These are phyloP conservation scores for Petaurus breviceps DNA, from an alignment of 2,113 vertebrate genomes.

Conservation along the genomic window DNA sequence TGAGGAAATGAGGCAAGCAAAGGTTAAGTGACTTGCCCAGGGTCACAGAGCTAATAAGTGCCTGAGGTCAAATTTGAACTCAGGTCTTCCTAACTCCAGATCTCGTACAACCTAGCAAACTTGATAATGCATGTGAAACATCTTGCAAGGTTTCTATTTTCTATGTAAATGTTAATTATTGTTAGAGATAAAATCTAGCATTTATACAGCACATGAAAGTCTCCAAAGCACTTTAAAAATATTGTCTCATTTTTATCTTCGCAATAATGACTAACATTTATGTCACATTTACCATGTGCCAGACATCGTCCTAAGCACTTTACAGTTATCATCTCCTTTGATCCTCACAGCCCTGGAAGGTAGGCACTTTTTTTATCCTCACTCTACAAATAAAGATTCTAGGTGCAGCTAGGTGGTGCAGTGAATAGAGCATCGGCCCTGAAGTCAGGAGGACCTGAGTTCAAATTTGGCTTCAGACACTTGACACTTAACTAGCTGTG, in stretches of 20 bases:
- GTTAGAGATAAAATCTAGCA: background rate
- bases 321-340: background rate
- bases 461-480: no score
- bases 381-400: background rate
- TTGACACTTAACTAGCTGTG: no score
- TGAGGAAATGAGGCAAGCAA: background rate
- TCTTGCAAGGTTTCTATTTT: background rate
- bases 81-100: background rate
- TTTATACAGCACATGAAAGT: background rate
- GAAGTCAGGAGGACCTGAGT: no score
- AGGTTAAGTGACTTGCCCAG: background rate
- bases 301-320: background rate
- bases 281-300: background rate
- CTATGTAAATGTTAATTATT: background rate
- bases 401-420: no score
- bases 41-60: background rate
- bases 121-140: background rate
- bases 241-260: background rate
- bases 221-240: background rate
- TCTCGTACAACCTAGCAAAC: background rate
- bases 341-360: background rate
- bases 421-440: no score
- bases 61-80: background rate
- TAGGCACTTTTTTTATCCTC: background rate
- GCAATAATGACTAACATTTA: background rate